These are phyloP conservation scores for Synaphobranchus kaupii DNA, from an alignment of 2,797 vertebrate species.

Conservation along the genomic window DNA sequence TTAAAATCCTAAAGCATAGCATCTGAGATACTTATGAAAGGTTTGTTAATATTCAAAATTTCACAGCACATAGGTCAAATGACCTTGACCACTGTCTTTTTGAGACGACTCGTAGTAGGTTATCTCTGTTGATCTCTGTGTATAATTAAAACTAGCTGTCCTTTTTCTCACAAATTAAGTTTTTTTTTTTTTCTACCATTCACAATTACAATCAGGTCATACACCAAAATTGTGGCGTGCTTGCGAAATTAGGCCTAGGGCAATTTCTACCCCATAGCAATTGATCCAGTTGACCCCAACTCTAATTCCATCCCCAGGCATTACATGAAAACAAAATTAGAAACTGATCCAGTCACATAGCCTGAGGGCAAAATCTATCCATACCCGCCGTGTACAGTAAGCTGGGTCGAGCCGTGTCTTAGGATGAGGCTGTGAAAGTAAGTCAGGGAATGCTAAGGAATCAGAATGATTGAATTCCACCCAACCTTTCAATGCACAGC, in stretches of 20 bases:
- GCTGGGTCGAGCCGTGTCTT: background rate
- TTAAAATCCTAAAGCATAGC: background rate
- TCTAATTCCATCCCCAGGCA: constrained; percentile 5
- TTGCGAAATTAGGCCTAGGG: background rate
- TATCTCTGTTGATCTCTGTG: background rate
- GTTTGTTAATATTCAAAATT: background rate
- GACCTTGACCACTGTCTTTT: background rate
- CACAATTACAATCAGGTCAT: background rate
- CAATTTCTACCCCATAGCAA: background rate
- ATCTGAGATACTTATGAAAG: background rate
- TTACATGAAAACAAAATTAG: background rate
- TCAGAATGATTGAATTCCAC: background rate
- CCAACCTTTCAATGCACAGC: background rate
- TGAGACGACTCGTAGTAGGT: background rate
- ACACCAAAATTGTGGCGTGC: background rate
- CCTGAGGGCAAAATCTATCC: background rate
- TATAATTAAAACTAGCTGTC: background rate
- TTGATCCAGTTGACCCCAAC: background rate
- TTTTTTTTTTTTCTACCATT: background rate
- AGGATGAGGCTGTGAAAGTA: background rate
- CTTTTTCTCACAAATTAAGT: background rate
- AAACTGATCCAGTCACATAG: background rate
- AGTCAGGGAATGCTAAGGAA: background rate
- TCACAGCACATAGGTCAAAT: background rate
- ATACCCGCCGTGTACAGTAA: background rate